Conservation (phyloP, 1,140 invertebrate species). For the Saccostrea echinata region DNA sequence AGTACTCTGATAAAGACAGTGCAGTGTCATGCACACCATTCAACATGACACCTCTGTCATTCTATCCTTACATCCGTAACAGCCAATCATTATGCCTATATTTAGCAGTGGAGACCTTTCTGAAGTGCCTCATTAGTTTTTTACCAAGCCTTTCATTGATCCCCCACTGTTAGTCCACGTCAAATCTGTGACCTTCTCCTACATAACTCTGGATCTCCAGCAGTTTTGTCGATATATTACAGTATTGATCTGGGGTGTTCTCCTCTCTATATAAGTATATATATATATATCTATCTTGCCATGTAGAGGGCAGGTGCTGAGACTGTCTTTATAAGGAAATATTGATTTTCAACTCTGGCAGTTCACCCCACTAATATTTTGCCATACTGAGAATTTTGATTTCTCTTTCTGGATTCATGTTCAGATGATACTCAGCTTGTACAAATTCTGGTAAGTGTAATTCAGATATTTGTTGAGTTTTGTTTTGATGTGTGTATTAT, state of each 20-base stretch:
- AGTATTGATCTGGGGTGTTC: not conserved
- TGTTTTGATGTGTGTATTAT: not conserved
- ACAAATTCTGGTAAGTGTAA: not conserved
- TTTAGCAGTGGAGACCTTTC: constrained; percentile 19
- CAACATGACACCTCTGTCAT: constrained; percentile 26
- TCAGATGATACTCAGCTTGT: not conserved
- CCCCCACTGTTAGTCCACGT: constrained; percentile 18
- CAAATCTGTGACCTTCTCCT: not conserved
- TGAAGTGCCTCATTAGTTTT: constrained; percentile 38
- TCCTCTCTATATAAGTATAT: not conserved
- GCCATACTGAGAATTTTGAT: not conserved
- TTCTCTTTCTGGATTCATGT: not conserved
- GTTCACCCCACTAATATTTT: not conserved
- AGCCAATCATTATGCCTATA: constrained; percentile 18
- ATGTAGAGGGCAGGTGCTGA: constrained; percentile 9
- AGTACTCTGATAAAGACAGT: not conserved
- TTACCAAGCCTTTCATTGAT: not conserved
- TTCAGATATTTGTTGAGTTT: not conserved
- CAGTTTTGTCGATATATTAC: constrained; percentile 1
- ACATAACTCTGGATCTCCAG: not conserved
- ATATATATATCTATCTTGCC: not conserved
- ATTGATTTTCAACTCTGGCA: constrained; percentile 13
- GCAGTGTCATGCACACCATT: constrained; percentile 4
- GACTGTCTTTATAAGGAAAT: constrained; percentile 12
- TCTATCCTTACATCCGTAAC: constrained; percentile 8